Evolutionary conservation across 2,797 vertebrate genomes (phyloP), one percentile per base, ranked within the genome.

Genomic region (Hafferia zeledoni): DNA sequence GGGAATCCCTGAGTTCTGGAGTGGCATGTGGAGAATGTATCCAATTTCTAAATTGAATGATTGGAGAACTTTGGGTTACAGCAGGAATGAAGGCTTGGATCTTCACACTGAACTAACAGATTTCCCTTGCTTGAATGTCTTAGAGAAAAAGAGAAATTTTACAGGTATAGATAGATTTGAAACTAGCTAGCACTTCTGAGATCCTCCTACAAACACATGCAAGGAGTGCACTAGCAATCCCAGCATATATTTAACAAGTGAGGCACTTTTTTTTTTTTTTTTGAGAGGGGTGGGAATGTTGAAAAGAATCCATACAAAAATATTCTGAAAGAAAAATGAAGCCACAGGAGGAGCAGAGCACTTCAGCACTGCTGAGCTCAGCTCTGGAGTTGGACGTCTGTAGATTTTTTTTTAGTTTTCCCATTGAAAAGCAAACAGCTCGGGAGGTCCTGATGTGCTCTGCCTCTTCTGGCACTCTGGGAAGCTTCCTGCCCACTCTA

Each of bases 401-500:
- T n/a, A 49, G 19, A 1, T 46, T 43, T 8, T 43, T 57, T 53
- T 55, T 56, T 17, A 9, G 60, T 50, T 84, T 96, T 55, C 39
- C 31, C 13, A 17, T 24, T 43, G 67, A 87, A 93, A 87, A 30
- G 0, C 59, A 64, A 41, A 77, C 79, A 90, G 41, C 44, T 79
- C 24, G 0, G 74, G 76, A 83, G 81, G 70, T 92, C 84, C 61
- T 72, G 71, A 52, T 81, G 83, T 89, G 43, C 76, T 89, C 64
- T 78, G 61, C 59, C 83, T 78, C 75, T 79, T 72, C 75, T 71
- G 37, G 30, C 10, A 2, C 43, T 61, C 89, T 83, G 53, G 70
- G 52, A 33, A 81, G n/a, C 59, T 89, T 77, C 76, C 80, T 93
- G 89, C 90, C 92, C 86, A 83, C 95, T 92, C 93, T 82, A 25